A percentile compares a stretch with the other conserved stretches of the same genome.
These are phyloP conservation scores for Ormyrus thymus DNA, from an alignment of 2,888 invertebrate species.

Conservation along the genomic window DNA sequence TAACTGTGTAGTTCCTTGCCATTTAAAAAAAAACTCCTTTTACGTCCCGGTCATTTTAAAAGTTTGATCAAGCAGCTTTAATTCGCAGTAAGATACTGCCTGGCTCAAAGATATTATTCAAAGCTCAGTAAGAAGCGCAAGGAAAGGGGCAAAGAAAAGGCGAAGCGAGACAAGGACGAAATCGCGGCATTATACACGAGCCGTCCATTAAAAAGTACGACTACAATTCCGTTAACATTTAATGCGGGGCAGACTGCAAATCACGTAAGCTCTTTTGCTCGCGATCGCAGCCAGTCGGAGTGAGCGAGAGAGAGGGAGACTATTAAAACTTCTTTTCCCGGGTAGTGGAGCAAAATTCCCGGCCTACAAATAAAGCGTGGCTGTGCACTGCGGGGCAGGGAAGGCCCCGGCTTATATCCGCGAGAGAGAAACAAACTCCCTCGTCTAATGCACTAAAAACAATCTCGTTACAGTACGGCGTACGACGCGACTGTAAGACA, in stretches of 20 bases:
- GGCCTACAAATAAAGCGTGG: slow-evolving; percentile 42
- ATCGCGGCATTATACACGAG: neutral
- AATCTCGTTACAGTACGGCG: slow-evolving; percentile 44
- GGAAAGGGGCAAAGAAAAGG: neutral
- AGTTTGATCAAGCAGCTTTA: slow-evolving; percentile 25
- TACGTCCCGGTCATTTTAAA: slow-evolving; percentile 8
- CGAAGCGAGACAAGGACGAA: neutral
- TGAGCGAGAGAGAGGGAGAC: slow-evolving; percentile 13
- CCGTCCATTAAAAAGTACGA: slow-evolving; percentile 17
- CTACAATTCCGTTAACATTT: slow-evolving; percentile 41
- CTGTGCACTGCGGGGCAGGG: no score
- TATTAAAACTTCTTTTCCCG: slow-evolving; percentile 46
- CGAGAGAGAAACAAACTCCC: slow-evolving; percentile 30
- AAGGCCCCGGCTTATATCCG: slow-evolving; percentile 16
- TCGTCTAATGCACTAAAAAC: slow-evolving; percentile 44
- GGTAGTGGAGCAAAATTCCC: slow-evolving; percentile 15
- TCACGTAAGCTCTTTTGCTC: slow-evolving; percentile 46
- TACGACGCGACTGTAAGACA: slow-evolving; percentile 13
- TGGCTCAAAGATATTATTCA: neutral
- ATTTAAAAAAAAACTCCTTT: neutral
- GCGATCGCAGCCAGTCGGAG: slow-evolving; percentile 13
- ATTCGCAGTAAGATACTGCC: neutral
- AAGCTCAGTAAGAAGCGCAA: neutral
- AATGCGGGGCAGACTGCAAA: slow-evolving; percentile 23
- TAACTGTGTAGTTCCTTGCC: no score